Percentiles rank a stretch among this genome's conserved stretches.
Evolutionary conservation across 2,888 invertebrate species (phyloP).

Genomic region (Scelioninae gen. 2): DNA sequence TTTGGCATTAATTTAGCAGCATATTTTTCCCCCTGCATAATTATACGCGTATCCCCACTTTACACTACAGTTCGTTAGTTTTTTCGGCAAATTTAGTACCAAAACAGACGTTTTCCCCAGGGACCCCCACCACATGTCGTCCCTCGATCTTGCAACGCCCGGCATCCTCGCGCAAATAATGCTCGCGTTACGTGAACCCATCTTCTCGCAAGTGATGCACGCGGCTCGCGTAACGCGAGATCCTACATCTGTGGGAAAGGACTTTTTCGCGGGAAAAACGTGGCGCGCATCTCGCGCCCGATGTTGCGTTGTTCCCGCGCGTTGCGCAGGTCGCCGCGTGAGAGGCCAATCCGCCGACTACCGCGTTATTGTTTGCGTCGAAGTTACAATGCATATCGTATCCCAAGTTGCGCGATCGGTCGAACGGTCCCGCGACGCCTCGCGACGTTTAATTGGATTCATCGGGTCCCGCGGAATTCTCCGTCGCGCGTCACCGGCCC

Average conservation of each 20-base stretch:
- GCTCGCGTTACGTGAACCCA: conserved; percentile 18
- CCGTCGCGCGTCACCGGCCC: conserved; percentile 33
- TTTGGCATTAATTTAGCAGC: too few relatives aligned
- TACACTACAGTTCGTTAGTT: too few relatives aligned
- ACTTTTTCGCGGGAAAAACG: conserved; percentile 35
- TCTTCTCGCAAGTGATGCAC: conserved; percentile 40
- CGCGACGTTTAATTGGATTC: conserved; percentile 52
- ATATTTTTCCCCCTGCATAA: too few relatives aligned
- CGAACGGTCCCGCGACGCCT: conserved; percentile 54
- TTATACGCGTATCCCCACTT: too few relatives aligned
- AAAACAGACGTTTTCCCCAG: too few relatives aligned
- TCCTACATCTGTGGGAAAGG: conserved; percentile 42
- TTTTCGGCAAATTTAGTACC: too few relatives aligned
- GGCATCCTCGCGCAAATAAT: conserved; percentile 22
- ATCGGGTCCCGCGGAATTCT: conserved; percentile 49
- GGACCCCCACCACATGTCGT: too few relatives aligned
- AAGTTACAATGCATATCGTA: conserved; percentile 56
- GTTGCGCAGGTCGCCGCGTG: conserved; percentile 36
- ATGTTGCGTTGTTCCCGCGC: conserved; percentile 21
- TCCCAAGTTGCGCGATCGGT: conserved; percentile 45
- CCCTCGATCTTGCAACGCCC: too few relatives aligned
- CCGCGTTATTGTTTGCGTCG: conserved; percentile 56
- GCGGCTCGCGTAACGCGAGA: conserved; percentile 28
- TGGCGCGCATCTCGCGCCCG: conserved; percentile 33
- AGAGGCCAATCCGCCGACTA: conserved; percentile 43